These are phyloP conservation scores for Acheta domesticus DNA, from an alignment of 2,888 invertebrate genomes.

Conservation along the genomic window DNA sequence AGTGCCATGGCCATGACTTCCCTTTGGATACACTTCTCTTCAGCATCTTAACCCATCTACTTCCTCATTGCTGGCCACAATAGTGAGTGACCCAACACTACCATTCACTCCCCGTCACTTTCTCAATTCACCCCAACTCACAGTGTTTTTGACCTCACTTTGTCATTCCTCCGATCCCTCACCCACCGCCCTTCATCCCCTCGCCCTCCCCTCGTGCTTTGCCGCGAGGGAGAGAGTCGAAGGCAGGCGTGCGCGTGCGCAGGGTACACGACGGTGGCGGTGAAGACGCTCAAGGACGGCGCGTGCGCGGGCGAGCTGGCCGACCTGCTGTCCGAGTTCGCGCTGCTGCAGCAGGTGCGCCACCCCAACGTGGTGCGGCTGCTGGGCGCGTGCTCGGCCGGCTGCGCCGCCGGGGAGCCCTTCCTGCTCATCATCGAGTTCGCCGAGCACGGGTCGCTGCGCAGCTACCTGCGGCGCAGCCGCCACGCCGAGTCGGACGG, in stretches of 20 bases:
- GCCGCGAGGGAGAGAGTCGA: too few relatives aligned
- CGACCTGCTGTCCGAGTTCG: conserved; percentile 74
- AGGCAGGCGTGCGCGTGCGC: not conserved
- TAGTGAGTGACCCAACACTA: conserved; percentile 45
- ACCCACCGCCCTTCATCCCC: too few relatives aligned
- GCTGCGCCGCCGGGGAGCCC: conserved; percentile 59
- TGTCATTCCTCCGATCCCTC: too few relatives aligned
- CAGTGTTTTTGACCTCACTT: too few relatives aligned
- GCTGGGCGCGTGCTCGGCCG: conserved; percentile 67
- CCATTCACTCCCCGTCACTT: too few relatives aligned
- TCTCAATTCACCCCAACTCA: too few relatives aligned
- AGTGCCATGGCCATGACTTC: too few relatives aligned
- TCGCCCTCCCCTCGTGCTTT: too few relatives aligned
- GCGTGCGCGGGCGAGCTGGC: conserved; percentile 66
- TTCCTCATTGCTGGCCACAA: conserved; percentile 58
- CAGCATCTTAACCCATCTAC: conserved; percentile 41
- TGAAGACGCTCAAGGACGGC: conserved; percentile 71
- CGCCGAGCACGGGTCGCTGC: conserved; percentile 70
- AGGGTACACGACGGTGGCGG: conserved; percentile 63
- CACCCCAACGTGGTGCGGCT: conserved; percentile 77
- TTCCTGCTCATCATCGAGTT: conserved; percentile 76
- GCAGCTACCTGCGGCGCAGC: conserved; percentile 43
- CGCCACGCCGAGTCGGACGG: not conserved
- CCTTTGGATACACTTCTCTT: too few relatives aligned
- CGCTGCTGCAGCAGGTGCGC: conserved; percentile 72